Base-by-base conservation (phyloP, 2,888 invertebrate species). In the Nowickia ferox region DNA sequence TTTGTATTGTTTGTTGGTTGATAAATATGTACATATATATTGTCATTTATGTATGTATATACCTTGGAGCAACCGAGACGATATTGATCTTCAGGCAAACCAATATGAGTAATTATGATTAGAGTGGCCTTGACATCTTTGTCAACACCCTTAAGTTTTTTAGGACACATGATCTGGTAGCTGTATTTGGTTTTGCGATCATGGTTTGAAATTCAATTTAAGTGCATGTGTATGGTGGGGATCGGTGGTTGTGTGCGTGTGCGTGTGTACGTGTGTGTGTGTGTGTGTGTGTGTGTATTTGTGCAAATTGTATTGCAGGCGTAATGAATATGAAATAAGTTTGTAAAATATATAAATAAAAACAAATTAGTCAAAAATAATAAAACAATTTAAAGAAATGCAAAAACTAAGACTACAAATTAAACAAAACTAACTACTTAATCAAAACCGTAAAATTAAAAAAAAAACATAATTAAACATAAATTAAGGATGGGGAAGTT, bases 81-180 rank as follows among this genome's bases (percentile, higher is more conserved):
- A 95, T 95, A 99, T 94, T 98, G 97, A 94, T 98, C 98, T 90
- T 96, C 94, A 93, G 98, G 98, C 94, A 99, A 95, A 93, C 96
- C 95, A 93, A 96, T 95, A 91, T 94, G 93, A 89, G 96, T 96
- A 94, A 97, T 95, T 94, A 98, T 96, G 93, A 96, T 95, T 93
- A 95, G 94, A 88, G 97, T 95, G 90, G 96, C 96, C 94, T 97
- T 96, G 94, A 96, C 89, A 76, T 91, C 90, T 92, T 92, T 92
- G 5, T 90, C 90, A 87, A 91, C 89, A 88, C 91, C 92, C 87
- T 86, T 75, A 93, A 97, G 93, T 93, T 94, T 95, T 94, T 96
- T 96, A 93, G 98, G 97, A 94, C 98, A 98, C 96, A 99, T 97
- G 96, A 99, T 98, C 95, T 98, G 98, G 97, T 99, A 99, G 96